A percentile compares a stretch with the other conserved stretches of the same genome.
These are phyloP conservation scores for Burhinus bistriatus DNA, from an alignment of 2,113 vertebrate species.

Conservation along the genomic window DNA sequence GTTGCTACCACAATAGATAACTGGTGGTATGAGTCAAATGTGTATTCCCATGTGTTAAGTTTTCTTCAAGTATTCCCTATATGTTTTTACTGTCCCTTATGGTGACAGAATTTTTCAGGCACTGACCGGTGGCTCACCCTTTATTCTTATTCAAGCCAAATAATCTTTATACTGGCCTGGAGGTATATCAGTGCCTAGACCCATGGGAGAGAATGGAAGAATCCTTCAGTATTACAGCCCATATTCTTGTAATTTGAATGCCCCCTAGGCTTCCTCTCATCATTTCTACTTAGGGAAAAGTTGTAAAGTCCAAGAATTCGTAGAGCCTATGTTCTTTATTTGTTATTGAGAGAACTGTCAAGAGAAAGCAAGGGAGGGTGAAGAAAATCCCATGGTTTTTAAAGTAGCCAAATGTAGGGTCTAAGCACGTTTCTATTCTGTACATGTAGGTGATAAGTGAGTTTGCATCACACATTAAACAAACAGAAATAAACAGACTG, in stretches of 20 bases:
- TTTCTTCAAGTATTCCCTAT: not conserved
- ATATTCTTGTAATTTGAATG: not conserved
- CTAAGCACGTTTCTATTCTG: not conserved
- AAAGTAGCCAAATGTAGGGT: not conserved
- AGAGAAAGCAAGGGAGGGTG: not conserved
- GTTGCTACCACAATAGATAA: not conserved
- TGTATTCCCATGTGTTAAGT: not conserved
- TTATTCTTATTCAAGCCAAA: not conserved
- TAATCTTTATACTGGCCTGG: not conserved
- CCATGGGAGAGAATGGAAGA: not conserved
- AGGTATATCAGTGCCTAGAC: not conserved
- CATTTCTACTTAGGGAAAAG: not conserved
- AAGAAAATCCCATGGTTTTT: not conserved
- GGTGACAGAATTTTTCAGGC: not conserved
- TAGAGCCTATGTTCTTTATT: not conserved
- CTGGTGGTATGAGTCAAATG: not conserved
- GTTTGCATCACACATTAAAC: not conserved
- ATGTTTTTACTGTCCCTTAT: not conserved
- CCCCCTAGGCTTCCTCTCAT: not conserved
- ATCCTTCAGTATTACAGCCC: not conserved
- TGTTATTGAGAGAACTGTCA: not conserved
- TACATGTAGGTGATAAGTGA: not conserved
- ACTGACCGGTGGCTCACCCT: not conserved
- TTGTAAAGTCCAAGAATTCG: not conserved
- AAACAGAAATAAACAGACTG: not conserved